Evolutionary conservation across 2,888 invertebrate genomes (phyloP).

Genomic region (Steromphala cineraria): DNA sequence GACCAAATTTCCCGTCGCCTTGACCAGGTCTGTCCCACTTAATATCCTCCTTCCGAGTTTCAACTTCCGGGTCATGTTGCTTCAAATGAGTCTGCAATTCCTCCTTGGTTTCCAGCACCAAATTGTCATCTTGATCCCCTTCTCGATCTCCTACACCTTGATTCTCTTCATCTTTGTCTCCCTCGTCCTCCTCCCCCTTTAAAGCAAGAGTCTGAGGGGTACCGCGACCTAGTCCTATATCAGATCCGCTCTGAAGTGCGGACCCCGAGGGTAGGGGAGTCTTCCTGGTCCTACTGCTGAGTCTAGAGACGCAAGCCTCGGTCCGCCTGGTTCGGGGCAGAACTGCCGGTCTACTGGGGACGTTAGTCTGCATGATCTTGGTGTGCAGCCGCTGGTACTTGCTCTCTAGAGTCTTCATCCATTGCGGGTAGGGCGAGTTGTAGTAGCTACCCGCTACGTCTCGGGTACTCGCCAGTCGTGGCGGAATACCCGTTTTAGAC

Average conservation of each 20-base stretch:
- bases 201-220: background rate
- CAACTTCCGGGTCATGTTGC: background rate
- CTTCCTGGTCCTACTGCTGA: background rate
- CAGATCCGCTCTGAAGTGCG: background rate
- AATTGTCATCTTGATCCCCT: background rate
- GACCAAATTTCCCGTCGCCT: too few species aligned
- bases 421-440: conserved; percentile 47
- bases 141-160: background rate
- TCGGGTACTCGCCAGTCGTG: background rate
- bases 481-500: background rate
- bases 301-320: background rate
- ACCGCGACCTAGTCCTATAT: background rate
- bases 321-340: background rate
- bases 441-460: conserved; percentile 15
- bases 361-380: conserved; percentile 42
- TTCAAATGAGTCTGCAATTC: background rate
- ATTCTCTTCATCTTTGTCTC: background rate
- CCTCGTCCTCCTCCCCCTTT: background rate
- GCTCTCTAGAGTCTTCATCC: conserved; percentile 65
- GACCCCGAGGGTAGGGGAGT: background rate
- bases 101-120: background rate
- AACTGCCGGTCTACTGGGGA: background rate
- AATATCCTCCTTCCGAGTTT: background rate
- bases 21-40: too few species aligned
- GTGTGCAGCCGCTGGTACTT: conserved; percentile 64